These are phyloP conservation scores for Siderastrea radians DNA, from an alignment of 92 coral and sea anemone species.

Conservation along the genomic window DNA sequence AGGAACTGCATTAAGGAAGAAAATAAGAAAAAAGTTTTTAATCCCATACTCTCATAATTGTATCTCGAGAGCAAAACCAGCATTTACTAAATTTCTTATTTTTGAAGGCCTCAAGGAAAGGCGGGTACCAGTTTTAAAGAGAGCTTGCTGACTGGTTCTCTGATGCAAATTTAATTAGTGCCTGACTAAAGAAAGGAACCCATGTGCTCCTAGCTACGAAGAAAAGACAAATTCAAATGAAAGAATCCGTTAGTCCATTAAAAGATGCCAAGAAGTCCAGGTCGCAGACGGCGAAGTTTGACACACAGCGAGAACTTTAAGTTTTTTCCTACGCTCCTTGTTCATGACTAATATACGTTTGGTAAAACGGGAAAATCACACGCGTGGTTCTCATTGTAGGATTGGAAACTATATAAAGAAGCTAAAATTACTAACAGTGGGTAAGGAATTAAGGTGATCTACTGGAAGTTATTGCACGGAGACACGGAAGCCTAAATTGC, in stretches of 20 bases:
- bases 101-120: not conserved
- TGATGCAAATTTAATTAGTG: conserved; percentile 28
- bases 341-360: not conserved
- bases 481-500: too few relatives aligned
- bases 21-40: not conserved
- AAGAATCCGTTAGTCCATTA: not conserved
- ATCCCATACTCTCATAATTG: not conserved
- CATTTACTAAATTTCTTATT: not conserved
- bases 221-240: not conserved
- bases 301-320: not conserved
- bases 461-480: not conserved
- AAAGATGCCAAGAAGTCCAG: not conserved
- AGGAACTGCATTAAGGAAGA: not conserved
- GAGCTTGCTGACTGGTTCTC: conserved; percentile 15
- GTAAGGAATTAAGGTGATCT: not conserved
- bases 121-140: conserved; percentile 39
- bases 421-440: not conserved
- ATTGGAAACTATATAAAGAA: not conserved
- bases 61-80: not conserved
- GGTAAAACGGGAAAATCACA: not conserved
- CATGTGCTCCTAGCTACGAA: conserved; percentile 21
- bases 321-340: not conserved
- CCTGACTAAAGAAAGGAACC: not conserved
- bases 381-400: not conserved
- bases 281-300: not conserved